Percentiles rank a stretch among this genome's conserved stretches.
These are phyloP conservation scores for Myotis myotis DNA, from an alignment of 2,797 vertebrate genomes.

Conservation along the genomic window DNA sequence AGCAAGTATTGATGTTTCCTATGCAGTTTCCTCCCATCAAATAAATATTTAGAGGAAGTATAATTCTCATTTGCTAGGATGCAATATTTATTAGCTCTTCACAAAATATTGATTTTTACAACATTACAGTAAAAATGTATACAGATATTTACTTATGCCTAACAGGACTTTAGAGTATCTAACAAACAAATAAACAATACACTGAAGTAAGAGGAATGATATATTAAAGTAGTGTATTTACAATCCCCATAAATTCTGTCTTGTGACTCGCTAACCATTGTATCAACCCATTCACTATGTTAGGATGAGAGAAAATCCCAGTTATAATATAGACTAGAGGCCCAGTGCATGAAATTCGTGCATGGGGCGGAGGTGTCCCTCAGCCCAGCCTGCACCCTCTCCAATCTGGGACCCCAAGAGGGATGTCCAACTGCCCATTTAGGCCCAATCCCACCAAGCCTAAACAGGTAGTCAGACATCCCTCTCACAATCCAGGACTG, in stretches of 20 bases:
- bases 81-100: conserved; percentile 30
- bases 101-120: conserved; percentile 40
- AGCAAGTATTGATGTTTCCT: background rate
- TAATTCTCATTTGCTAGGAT: conserved; percentile 43
- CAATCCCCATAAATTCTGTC: background rate
- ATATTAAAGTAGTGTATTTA: conserved; percentile 4
- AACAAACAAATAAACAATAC: background rate
- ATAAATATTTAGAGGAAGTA: conserved; percentile 31
- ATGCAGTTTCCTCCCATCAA: background rate
- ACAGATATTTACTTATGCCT: background rate
- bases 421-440: too few relatives aligned
- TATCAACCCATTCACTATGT: background rate
- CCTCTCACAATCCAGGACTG: too few relatives aligned
- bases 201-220: background rate
- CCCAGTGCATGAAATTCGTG: too few relatives aligned
- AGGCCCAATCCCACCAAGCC: too few relatives aligned
- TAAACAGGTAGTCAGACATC: too few relatives aligned
- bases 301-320: background rate
- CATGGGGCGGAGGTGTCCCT: too few relatives aligned
- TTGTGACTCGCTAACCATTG: background rate
- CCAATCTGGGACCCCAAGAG: too few relatives aligned
- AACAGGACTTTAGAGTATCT: conserved; percentile 28
- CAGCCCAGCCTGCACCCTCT: too few relatives aligned
- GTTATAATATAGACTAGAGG: background rate
- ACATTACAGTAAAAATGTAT: background rate